Percentiles rank a stretch among this genome's conserved stretches.
These are phyloP conservation scores for Scelioninae gen. 2 DNA, from an alignment of 2,888 invertebrate species.

Conservation along the genomic window DNA sequence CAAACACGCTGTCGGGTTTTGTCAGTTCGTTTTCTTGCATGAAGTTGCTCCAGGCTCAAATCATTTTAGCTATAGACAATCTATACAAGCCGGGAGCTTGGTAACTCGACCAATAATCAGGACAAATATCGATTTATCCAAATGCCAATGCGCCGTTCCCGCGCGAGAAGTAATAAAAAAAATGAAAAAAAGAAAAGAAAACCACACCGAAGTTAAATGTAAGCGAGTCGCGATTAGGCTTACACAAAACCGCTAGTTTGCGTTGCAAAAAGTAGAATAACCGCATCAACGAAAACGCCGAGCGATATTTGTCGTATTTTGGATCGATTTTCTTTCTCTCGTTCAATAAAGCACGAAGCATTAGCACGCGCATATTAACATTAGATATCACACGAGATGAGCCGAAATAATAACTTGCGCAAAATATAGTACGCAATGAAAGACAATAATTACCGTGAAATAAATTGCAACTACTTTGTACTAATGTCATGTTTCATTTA, in stretches of 20 bases:
- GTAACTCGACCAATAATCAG: slow-evolving; percentile 52
- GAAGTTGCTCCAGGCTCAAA: slow-evolving; percentile 41
- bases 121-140: slow-evolving; percentile 52
- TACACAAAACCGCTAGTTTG: slow-evolving; percentile 7
- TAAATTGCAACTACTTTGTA: slow-evolving; percentile 5
- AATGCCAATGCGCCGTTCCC: slow-evolving; percentile 24
- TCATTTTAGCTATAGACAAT: slow-evolving; percentile 37
- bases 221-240: too few relatives aligned
- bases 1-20: slow-evolving; percentile 58
- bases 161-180: slow-evolving; percentile 38
- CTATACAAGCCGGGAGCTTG: slow-evolving; percentile 36
- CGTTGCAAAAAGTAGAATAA: slow-evolving; percentile 3
- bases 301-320: slow-evolving; percentile 9
- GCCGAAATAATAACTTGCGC: slow-evolving; percentile 14
- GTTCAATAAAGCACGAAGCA: slow-evolving; percentile 43
- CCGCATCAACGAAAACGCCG: background rate
- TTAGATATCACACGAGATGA: slow-evolving; percentile 33
- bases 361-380: slow-evolving; percentile 44
- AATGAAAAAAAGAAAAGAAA: too few relatives aligned
- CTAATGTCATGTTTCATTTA: slow-evolving; percentile 11
- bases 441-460: slow-evolving; percentile 1
- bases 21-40: slow-evolving; percentile 60
- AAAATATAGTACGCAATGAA: slow-evolving; percentile 18
- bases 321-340: slow-evolving; percentile 35
- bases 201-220: too few relatives aligned